Evolutionary conservation across 2,888 invertebrate genomes (phyloP).

Genomic region (Mesorhabditis sp.): DNA sequence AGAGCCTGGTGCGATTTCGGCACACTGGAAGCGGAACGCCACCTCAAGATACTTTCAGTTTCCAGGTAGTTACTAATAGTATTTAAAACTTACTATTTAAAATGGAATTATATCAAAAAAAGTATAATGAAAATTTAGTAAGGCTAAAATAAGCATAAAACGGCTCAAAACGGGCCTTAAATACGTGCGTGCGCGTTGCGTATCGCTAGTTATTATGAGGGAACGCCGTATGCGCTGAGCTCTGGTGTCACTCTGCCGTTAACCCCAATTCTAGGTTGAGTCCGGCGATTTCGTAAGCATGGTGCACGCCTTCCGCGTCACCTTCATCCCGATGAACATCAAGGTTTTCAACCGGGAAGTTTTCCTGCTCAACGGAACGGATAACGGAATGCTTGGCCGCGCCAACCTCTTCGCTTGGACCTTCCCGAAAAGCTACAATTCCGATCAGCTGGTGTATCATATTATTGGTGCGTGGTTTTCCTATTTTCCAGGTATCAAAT

Average conservation of each 20-base stretch:
- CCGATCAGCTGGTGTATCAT: constrained; percentile 19
- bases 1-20: constrained; percentile 47
- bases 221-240: neutral
- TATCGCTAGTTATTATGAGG: neutral
- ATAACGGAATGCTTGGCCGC: constrained; percentile 32
- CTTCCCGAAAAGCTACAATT: constrained; percentile 42
- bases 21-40: constrained; percentile 43
- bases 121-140: neutral
- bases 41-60: constrained; percentile 49
- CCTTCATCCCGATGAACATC: constrained; percentile 52
- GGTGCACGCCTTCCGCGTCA: constrained; percentile 50
- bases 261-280: constrained; percentile 33
- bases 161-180: neutral
- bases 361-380: constrained; percentile 54
- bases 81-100: no score
- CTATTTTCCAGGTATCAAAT: constrained; percentile 42
- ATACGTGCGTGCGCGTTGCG: neutral
- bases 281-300: constrained; percentile 45
- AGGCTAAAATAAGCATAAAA: no score
- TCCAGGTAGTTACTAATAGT: constrained; percentile 28
- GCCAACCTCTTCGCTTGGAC: constrained; percentile 52
- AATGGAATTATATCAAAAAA: neutral
- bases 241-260: neutral
- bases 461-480: constrained; percentile 17
- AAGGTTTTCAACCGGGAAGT: constrained; percentile 52